Evolutionary conservation across 2,888 invertebrate species (phyloP).

Genomic region (Chirona hameri): DNA sequence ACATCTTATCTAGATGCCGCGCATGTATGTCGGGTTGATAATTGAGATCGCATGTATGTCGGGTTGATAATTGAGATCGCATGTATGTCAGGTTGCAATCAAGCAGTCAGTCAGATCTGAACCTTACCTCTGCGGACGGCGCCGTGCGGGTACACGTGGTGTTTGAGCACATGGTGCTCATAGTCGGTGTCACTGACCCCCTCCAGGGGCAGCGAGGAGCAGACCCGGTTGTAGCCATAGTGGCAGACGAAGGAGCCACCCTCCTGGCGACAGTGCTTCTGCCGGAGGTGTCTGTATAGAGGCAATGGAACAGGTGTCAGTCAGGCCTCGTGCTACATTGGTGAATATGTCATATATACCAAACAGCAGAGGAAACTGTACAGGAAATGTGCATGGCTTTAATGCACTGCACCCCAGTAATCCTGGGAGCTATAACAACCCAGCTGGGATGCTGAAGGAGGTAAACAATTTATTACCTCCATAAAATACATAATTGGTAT

Average conservation of each 20-base stretch:
- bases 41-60: no score
- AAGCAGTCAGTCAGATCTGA: not conserved
- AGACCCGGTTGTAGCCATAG: slow-evolving; percentile 82
- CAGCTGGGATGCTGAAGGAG: no score
- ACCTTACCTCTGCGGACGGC: not conserved
- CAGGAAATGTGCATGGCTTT: no score
- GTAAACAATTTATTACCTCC: no score
- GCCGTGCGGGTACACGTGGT: slow-evolving; percentile 47
- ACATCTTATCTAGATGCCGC: no score
- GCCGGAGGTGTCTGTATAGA: slow-evolving; percentile 66
- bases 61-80: no score
- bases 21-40: no score
- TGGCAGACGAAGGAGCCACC: slow-evolving; percentile 82
- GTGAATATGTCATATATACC: not conserved
- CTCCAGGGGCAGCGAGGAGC: slow-evolving; percentile 80
- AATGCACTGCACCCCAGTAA: no score
- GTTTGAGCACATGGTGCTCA: slow-evolving; percentile 74
- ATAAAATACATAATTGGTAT: no score
- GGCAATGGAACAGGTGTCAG: not conserved
- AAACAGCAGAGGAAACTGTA: no score
- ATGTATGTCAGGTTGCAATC: no score
- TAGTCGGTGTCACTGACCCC: slow-evolving; percentile 85
- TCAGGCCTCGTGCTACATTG: not conserved
- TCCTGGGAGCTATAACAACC: no score
- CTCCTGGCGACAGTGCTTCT: slow-evolving; percentile 75